Evolutionary conservation across 2,797 vertebrate genomes (phyloP), one percentile per base, ranked within the genome.

Genomic region (Bradypus variegatus): DNA sequence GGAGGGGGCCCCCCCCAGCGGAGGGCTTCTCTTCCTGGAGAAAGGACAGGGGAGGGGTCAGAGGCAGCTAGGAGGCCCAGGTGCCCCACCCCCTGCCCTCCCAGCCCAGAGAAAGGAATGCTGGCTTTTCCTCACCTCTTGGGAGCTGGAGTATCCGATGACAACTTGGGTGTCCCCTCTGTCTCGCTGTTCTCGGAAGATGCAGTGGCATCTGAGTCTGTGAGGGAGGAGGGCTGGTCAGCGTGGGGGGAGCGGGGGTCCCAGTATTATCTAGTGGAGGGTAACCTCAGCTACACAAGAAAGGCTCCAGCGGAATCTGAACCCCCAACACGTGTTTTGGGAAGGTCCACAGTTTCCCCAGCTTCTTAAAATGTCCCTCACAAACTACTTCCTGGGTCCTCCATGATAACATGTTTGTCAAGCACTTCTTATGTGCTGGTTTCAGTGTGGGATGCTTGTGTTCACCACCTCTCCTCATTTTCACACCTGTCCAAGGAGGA

Each of bases 111-210:
- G 77, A 27, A 25, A 65, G 58, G 38, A 58, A 77, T 2, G 53
- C 60, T 16, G 62, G 58, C 65, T 91, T 60, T 38, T 89, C 94
- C 98, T 97, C 97, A 98, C 98, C 98, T 98, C 95, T 98, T 99
- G 64, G 96, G 96, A 25, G 96, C 97, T 15, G 98, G 98, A 27
- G 98, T 97, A 94, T 98, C 98, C 31, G 97, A 96, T 88, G 55
- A 95, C 83, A 98, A 98, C 83, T 98, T 98, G 53, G 97, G 98
- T 5, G 95, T 96, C 21, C 97, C 98, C 88, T 99, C 98, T 73
- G 97, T 98, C 89, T 99, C 98, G 18, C 98, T 99, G 96, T 98
- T 98, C 55, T 99, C 98, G 10, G 98, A 99, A 16, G 98, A 99
- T 33, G 98, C 98, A 0, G 98, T 99, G 70, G 98, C 98, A 58